A percentile compares a stretch with the other conserved stretches of the same genome.
Conservation (phyloP, 1,140 invertebrate species). For the Pseudomyrmex dendroicus region DNA sequence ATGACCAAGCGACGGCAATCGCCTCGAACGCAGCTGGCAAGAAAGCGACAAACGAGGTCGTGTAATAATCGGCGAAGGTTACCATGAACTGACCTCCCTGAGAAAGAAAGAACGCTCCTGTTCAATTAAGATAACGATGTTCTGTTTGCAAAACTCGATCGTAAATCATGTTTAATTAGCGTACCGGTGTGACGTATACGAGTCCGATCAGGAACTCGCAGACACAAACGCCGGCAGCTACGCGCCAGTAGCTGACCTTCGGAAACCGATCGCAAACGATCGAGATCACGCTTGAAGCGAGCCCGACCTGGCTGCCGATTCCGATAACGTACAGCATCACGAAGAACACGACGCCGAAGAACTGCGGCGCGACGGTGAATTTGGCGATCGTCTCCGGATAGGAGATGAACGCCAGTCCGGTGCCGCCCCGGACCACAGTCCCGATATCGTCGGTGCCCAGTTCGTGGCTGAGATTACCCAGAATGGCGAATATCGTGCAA, state of each 20-base stretch:
- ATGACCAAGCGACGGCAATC: constrained; percentile 90
- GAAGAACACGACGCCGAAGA: constrained; percentile 90
- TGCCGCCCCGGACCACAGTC: constrained; percentile 87
- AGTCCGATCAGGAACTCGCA: constrained; percentile 90
- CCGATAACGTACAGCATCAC: constrained; percentile 87
- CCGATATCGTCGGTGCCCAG: constrained; percentile 85
- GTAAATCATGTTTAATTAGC: constrained; percentile 79
- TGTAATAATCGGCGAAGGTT: constrained; percentile 94
- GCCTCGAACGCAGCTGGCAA: constrained; percentile 91
- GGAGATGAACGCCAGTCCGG: constrained; percentile 89
- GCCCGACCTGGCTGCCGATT: constrained; percentile 84
- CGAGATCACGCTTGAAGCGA: constrained; percentile 82
- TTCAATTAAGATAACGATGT: constrained; percentile 16
- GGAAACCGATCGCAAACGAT: constrained; percentile 85
- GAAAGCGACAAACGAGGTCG: constrained; percentile 91
- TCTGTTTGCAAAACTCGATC: constrained; percentile 10
- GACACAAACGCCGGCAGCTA: constrained; percentile 87
- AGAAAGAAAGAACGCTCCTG: constrained; percentile 65
- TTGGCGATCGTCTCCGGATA: constrained; percentile 89
- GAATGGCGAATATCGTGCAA: constrained; percentile 94
- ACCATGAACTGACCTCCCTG: constrained; percentile 95
- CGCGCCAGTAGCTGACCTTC: constrained; percentile 85
- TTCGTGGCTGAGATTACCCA: constrained; percentile 90
- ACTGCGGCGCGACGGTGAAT: constrained; percentile 86
- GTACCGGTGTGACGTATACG: constrained; percentile 92